Evolutionary conservation across 2,888 invertebrate species (phyloP).

Genomic region (Acronicta aceris): DNA sequence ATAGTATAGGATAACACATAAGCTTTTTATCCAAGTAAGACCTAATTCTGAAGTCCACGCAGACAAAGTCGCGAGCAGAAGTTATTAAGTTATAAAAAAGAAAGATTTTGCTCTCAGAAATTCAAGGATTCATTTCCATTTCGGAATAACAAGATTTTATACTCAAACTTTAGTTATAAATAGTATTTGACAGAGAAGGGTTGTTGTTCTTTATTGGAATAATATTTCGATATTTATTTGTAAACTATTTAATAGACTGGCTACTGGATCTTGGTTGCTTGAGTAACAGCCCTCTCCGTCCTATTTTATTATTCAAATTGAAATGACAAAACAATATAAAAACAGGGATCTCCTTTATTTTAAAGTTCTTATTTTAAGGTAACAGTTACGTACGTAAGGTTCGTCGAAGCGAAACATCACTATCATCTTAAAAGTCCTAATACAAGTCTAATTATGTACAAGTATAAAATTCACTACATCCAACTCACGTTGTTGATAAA

Average conservation of each 20-base stretch:
- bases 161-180: conserved; percentile 36
- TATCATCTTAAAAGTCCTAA: conserved; percentile 78
- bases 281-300: not conserved
- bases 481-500: conserved; percentile 74
- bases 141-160: conserved; percentile 42
- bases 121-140: conserved; percentile 23
- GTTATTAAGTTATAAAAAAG: not conserved
- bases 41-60: too few species aligned
- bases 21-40: too few species aligned
- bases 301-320: conserved; percentile 9
- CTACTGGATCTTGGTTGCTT: conserved; percentile 23
- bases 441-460: conserved; percentile 83
- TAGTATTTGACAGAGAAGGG: conserved; percentile 29
- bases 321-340: conserved; percentile 61
- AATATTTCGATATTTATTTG: conserved; percentile 46
- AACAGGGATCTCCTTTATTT: conserved; percentile 81
- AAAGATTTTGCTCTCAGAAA: conserved; percentile 1
- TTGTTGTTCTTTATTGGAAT: conserved; percentile 39
- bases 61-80: too few species aligned
- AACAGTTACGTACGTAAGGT: conserved; percentile 84
- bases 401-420: conserved; percentile 83
- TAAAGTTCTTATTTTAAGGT: conserved; percentile 75
- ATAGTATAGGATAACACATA: too few species aligned
- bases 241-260: conserved; percentile 39
- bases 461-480: conserved; percentile 85